phyloP scores from a whole-genome alignment of 2,888 invertebrate genomes.

The Diploptera punctata region DNA sequence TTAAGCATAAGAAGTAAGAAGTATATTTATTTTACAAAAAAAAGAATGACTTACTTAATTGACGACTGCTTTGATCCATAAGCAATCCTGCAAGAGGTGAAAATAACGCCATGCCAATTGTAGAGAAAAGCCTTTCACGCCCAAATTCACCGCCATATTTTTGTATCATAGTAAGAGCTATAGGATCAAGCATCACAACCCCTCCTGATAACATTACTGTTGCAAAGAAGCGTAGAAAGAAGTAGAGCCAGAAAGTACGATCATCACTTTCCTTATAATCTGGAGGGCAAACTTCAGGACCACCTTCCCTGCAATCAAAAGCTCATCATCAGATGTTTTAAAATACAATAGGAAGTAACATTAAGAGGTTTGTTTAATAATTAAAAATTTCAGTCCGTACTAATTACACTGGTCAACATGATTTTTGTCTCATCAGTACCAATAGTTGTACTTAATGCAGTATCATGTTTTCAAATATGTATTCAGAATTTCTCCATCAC shows the following conservation, averaged over 20 bases:
- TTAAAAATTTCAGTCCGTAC: too few species aligned
- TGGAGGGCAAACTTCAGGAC: conserved; percentile 79
- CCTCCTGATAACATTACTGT: conserved; percentile 83
- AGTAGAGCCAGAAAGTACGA: conserved; percentile 83
- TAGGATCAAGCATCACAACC: conserved; percentile 89
- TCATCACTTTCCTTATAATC: conserved; percentile 80
- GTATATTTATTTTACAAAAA: too few species aligned
- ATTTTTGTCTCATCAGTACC: too few species aligned
- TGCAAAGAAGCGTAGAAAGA: conserved; percentile 77
- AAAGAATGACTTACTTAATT: conserved; percentile 3
- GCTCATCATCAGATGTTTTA: too few species aligned
- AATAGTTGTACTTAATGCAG: too few species aligned
- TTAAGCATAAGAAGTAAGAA: too few species aligned
- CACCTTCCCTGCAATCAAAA: conserved; percentile 65
- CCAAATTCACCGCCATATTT: conserved; percentile 84
- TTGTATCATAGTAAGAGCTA: conserved; percentile 85
- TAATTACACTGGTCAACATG: too few species aligned
- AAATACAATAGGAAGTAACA: too few species aligned
- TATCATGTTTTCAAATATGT: too few species aligned
- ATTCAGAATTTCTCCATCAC: too few species aligned
- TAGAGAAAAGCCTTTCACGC: conserved; percentile 78
- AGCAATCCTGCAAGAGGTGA: conserved; percentile 80
- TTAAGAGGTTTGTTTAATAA: too few species aligned
- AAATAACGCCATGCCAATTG: conserved; percentile 83
- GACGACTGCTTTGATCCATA: conserved; percentile 71